phyloP scores from a whole-genome alignment of 2,113 vertebrate species.

The Brachirus orientalis region DNA sequence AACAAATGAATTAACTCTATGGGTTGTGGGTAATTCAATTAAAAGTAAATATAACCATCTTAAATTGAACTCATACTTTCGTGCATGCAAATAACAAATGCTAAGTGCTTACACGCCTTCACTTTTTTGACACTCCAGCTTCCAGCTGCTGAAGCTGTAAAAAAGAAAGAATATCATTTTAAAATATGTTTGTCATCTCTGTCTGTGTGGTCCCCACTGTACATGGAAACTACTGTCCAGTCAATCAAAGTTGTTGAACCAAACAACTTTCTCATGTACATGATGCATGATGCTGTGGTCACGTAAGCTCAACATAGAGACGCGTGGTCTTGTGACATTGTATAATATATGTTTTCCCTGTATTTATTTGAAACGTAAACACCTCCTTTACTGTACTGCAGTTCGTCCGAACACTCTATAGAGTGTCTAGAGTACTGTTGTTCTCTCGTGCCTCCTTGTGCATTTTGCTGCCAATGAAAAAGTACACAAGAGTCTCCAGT shows the following conservation, averaged over 20 bases:
- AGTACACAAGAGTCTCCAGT: constrained; percentile 82
- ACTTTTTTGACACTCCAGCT: background rate
- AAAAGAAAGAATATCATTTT: constrained; percentile 97
- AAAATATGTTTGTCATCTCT: constrained; percentile 94
- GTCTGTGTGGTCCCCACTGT: constrained; percentile 92
- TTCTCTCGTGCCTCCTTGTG: constrained; percentile 56
- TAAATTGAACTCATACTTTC: background rate
- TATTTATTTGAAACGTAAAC: constrained; percentile 49
- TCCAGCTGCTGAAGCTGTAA: constrained; percentile 40
- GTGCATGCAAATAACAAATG: constrained; percentile 33
- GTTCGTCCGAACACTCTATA: constrained; percentile 45
- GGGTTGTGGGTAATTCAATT: too few relatives aligned
- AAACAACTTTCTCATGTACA: constrained; percentile 92
- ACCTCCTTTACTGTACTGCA: constrained; percentile 36
- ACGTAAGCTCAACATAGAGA: constrained; percentile 66
- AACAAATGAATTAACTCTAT: too few relatives aligned
- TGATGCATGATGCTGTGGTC: constrained; percentile 90
- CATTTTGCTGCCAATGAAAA: constrained; percentile 74
- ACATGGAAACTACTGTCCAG: constrained; percentile 92
- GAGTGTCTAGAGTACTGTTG: constrained; percentile 49
- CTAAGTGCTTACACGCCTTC: background rate
- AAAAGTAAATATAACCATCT: too few relatives aligned
- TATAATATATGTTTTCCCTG: constrained; percentile 56
- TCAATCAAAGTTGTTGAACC: constrained; percentile 86
- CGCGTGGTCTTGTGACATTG: constrained; percentile 40